phyloP scores from a whole-genome alignment of 2,888 invertebrate species.

The Agrochola circellaris region DNA sequence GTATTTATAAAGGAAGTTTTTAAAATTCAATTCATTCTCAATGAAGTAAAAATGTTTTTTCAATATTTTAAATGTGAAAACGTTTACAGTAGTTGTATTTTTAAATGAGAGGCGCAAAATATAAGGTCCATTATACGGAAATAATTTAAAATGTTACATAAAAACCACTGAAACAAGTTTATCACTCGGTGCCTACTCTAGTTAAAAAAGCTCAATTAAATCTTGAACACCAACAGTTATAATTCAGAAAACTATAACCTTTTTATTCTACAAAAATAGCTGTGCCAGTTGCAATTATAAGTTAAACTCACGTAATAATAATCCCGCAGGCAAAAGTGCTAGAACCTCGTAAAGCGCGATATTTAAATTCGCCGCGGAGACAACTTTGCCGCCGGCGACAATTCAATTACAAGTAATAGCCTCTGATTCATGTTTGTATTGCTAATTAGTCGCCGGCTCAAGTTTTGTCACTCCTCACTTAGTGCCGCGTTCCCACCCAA shows the following conservation, averaged over 20 bases:
- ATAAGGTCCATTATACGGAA: neutral
- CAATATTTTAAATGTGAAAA: neutral
- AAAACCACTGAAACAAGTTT: neutral
- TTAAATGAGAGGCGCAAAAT: neutral
- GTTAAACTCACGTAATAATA: constrained; percentile 75
- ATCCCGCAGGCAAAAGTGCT: constrained; percentile 76
- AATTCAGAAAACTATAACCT: constrained; percentile 5
- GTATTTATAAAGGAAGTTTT: neutral
- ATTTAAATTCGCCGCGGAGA: constrained; percentile 88
- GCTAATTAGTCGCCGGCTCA: constrained; percentile 90
- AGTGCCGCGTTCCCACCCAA: constrained; percentile 78
- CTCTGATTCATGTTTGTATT: constrained; percentile 91
- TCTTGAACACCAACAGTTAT: neutral
- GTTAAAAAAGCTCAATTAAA: constrained; percentile 9
- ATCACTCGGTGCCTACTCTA: neutral
- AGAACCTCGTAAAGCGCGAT: constrained; percentile 85
- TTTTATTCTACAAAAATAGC: constrained; percentile 39
- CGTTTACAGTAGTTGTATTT: too few species aligned
- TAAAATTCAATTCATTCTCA: neutral
- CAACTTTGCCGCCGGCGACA: constrained; percentile 88
- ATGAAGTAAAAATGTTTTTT: neutral
- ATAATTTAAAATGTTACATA: neutral
- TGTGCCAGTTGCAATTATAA: constrained; percentile 66
- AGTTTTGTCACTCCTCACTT: constrained; percentile 90
- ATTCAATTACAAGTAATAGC: constrained; percentile 91